These are phyloP conservation scores for Saccopteryx leptura DNA, from an alignment of 2,113 vertebrate species.

Conservation along the genomic window DNA sequence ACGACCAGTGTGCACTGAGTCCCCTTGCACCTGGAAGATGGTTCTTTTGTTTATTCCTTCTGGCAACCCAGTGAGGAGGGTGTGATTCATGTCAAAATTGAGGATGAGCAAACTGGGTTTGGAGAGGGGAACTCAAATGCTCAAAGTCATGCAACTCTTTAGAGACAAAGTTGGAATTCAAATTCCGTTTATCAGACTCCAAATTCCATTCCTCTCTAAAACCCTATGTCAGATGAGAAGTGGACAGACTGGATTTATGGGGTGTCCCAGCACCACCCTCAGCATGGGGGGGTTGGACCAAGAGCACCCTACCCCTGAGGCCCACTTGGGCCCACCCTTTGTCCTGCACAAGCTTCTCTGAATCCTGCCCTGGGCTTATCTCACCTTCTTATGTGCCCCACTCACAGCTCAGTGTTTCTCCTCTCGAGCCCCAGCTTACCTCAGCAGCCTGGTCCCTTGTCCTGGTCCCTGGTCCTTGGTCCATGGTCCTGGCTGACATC, in stretches of 20 bases:
- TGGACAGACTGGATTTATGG: neutral
- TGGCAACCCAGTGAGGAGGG: rapidly evolving
- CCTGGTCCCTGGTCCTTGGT: too few species aligned
- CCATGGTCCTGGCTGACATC: neutral
- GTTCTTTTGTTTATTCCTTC: neutral
- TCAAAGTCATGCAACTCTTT: neutral
- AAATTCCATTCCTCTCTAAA: neutral
- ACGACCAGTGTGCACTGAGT: rapidly evolving
- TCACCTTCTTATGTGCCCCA: rapidly evolving
- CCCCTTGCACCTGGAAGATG: rapidly evolving
- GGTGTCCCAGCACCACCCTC: neutral
- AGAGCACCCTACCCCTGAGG: rapidly evolving
- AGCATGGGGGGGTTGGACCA: rapidly evolving
- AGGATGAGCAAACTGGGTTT: neutral
- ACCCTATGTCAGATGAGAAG: neutral
- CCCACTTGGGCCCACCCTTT: rapidly evolving
- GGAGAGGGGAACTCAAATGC: neutral
- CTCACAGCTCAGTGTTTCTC: neutral
- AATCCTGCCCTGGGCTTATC: neutral
- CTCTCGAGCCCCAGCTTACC: rapidly evolving
- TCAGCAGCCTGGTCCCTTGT: neutral
- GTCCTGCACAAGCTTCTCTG: neutral
- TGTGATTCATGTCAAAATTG: rapidly evolving
- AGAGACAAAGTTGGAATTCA: neutral
- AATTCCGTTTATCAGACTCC: neutral